These are phyloP conservation scores for Drosophila saltans DNA, from an alignment of 1,140 invertebrate genomes.

Conservation along the genomic window DNA sequence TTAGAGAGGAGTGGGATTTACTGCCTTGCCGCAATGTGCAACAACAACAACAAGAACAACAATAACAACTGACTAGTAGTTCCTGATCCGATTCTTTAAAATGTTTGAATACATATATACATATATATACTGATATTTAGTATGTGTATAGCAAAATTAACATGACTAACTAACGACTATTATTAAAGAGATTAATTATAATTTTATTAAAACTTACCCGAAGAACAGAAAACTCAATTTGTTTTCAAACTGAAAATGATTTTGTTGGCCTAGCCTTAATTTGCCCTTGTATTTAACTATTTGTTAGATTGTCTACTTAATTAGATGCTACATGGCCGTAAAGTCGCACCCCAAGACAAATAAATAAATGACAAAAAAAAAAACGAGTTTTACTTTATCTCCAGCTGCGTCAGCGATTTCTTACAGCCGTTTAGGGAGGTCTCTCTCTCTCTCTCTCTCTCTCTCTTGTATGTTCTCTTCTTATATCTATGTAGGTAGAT, in stretches of 20 bases:
- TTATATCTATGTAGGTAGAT: conserved; percentile 34
- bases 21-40: conserved; percentile 48
- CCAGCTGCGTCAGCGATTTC: conserved; percentile 59
- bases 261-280: too few relatives aligned
- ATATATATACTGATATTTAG: background rate
- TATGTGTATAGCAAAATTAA: conserved; percentile 8
- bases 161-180: conserved; percentile 3
- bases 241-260: too few relatives aligned
- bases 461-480: background rate
- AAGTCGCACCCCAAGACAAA: conserved; percentile 14
- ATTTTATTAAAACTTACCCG: too few relatives aligned
- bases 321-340: conserved; percentile 1
- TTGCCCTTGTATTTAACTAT: background rate
- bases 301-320: background rate
- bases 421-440: conserved; percentile 36
- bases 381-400: conserved; percentile 35
- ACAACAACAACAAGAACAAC: conserved; percentile 41
- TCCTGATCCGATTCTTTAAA: conserved; percentile 40
- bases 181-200: too few relatives aligned
- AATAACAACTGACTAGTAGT: conserved; percentile 33
- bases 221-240: too few relatives aligned
- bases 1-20: conserved; percentile 69
- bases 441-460: background rate
- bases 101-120: background rate
- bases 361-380: background rate